A percentile compares a stretch with the other conserved stretches of the same genome.
These are phyloP conservation scores for Nestor notabilis DNA, from an alignment of 2,113 vertebrate species.

Conservation along the genomic window DNA sequence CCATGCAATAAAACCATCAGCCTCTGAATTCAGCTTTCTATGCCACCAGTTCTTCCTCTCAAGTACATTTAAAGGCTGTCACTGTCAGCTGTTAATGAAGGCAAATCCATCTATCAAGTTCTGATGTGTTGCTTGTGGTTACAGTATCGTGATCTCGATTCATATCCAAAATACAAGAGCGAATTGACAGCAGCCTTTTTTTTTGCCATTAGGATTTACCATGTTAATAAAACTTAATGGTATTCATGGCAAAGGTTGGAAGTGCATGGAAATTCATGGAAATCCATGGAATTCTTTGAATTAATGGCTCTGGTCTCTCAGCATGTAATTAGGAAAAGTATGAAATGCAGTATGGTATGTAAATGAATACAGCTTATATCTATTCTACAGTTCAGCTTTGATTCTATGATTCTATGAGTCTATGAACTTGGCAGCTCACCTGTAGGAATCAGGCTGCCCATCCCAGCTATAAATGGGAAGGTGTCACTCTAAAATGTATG, in stretches of 20 bases:
- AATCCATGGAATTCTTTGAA: background rate
- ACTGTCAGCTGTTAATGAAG: background rate
- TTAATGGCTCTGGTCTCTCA: background rate
- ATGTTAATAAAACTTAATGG: background rate
- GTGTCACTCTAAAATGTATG: accelerated
- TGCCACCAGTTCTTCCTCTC: slow-evolving; percentile 11
- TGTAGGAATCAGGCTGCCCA: background rate
- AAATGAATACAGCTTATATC: background rate
- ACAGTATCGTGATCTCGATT: background rate
- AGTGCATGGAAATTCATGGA: background rate
- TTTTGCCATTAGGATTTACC: background rate
- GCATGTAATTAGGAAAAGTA: background rate
- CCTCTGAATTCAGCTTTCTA: background rate
- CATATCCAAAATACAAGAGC: background rate
- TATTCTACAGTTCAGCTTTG: background rate
- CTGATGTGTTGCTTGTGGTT: background rate
- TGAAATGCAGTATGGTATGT: background rate
- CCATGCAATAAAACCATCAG: background rate
- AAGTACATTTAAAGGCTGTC: background rate
- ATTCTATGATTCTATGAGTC: no score
- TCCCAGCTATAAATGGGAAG: background rate
- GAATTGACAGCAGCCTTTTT: background rate
- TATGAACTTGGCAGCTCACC: background rate
- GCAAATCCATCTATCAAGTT: background rate
- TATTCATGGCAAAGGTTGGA: background rate